Evolutionary conservation across 2,888 invertebrate genomes (phyloP).

Genomic region (Crocallis elinguaria): DNA sequence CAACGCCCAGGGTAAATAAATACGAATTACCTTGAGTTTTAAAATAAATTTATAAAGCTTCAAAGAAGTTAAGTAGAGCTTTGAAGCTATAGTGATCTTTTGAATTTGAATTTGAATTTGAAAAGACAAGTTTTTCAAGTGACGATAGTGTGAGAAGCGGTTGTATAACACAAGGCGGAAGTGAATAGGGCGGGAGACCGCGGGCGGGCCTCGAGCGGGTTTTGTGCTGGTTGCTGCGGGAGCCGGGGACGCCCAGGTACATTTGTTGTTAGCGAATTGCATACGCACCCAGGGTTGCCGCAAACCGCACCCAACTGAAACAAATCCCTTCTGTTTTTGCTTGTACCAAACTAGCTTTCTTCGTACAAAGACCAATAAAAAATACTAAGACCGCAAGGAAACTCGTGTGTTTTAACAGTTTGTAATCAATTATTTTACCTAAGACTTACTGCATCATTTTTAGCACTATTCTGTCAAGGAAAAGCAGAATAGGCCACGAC

Average conservation of each 20-base stretch:
- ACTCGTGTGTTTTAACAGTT: too few relatives aligned
- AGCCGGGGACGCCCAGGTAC: constrained; percentile 31
- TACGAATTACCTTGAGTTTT: background rate
- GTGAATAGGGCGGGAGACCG: constrained; percentile 15
- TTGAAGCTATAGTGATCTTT: background rate
- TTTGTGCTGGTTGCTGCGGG: constrained; percentile 31
- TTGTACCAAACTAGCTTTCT: too few relatives aligned
- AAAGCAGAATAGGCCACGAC: too few relatives aligned
- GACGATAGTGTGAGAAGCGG: constrained; percentile 8
- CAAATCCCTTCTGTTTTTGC: constrained; percentile 15
- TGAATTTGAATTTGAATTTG: too few relatives aligned
- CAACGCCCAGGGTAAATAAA: background rate
- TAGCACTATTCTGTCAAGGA: too few relatives aligned
- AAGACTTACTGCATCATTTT: too few relatives aligned
- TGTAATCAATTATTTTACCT: too few relatives aligned
- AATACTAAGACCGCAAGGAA: too few relatives aligned
- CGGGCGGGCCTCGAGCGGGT: constrained; percentile 17
- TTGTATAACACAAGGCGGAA: constrained; percentile 10
- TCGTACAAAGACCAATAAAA: too few relatives aligned
- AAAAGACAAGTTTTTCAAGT: constrained; percentile 1
- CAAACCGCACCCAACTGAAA: constrained; percentile 19
- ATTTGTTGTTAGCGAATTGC: constrained; percentile 40
- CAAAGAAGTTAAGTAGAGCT: background rate
- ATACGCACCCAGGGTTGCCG: constrained; percentile 25
- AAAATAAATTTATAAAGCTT: background rate